Conservation (phyloP, 2,888 invertebrate species). For the Strigamia maritima region DNA sequence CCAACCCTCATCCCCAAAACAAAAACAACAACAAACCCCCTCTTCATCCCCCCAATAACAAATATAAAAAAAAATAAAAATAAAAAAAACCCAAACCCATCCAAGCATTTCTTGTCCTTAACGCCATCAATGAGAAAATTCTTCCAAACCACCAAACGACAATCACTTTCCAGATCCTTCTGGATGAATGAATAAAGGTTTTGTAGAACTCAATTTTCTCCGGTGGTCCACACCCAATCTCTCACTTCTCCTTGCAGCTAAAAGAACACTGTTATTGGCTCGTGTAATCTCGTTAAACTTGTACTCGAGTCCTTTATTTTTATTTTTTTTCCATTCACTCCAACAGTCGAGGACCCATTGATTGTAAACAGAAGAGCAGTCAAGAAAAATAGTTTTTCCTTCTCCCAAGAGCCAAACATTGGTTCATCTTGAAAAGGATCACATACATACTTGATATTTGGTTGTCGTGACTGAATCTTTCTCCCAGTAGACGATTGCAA, state of each 20-base stretch:
- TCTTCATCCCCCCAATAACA: no score
- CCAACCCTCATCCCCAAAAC: no score
- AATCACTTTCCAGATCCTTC: background rate
- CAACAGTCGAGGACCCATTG: background rate
- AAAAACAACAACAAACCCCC: no score
- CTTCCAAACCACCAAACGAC: background rate
- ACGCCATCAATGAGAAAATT: background rate
- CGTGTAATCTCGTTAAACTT: slow-evolving; percentile 1
- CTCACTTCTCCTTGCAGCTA: background rate
- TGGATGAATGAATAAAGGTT: background rate
- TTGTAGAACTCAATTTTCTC: background rate
- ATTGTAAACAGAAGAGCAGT: background rate
- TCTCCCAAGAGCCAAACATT: background rate
- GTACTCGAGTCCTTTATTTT: background rate
- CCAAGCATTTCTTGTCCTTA: background rate
- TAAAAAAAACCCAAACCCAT: background rate
- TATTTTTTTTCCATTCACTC: background rate
- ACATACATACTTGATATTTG: background rate
- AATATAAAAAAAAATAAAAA: no score
- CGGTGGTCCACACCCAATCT: background rate
- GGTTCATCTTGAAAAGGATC: background rate
- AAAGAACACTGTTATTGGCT: background rate
- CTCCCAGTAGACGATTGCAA: background rate
- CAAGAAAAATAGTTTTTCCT: background rate
- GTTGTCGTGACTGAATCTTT: slow-evolving; percentile 4